phyloP scores from a whole-genome alignment of 2,888 invertebrate species.

The Macaria liturata region DNA sequence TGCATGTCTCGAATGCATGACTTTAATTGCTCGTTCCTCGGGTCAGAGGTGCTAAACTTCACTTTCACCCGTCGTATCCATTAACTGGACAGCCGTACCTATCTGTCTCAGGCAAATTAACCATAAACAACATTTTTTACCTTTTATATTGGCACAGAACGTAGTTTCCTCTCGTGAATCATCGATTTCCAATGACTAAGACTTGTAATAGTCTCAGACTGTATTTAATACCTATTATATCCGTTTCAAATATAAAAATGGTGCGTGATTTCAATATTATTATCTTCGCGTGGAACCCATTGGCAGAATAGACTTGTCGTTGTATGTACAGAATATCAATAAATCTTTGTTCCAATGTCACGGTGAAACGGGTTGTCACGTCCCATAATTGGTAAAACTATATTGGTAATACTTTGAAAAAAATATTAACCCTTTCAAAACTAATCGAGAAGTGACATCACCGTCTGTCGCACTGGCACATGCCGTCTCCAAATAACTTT shows the following conservation, averaged over 20 bases:
- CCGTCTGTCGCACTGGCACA: slow-evolving; percentile 76
- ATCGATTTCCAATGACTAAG: slow-evolving; percentile 40
- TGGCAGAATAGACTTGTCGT: too few species aligned
- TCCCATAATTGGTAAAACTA: slow-evolving; percentile 44
- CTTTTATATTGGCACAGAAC: slow-evolving; percentile 45
- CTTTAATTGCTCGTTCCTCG: slow-evolving; percentile 30
- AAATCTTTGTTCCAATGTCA: slow-evolving; percentile 28
- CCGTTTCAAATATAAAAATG: too few species aligned
- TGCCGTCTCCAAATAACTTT: slow-evolving; percentile 76
- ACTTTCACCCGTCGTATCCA: slow-evolving; percentile 68
- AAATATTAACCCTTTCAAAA: slow-evolving; percentile 63
- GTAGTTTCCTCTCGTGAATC: slow-evolving; percentile 37
- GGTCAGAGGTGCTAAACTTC: slow-evolving; percentile 71
- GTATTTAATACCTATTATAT: too few species aligned
- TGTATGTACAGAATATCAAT: not conserved
- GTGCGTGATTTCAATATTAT: too few species aligned
- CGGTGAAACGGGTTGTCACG: slow-evolving; percentile 42
- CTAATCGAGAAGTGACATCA: slow-evolving; percentile 63
- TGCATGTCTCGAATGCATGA: slow-evolving; percentile 25
- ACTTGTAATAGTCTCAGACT: not conserved
- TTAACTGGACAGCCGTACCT: slow-evolving; percentile 60
- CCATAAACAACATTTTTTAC: slow-evolving; percentile 65
- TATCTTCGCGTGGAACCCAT: too few species aligned
- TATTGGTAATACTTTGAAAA: slow-evolving; percentile 36
- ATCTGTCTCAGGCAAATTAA: slow-evolving; percentile 70